Evolutionary conservation across 2,888 invertebrate genomes (phyloP).

Genomic region (Hirtodrosophila histrioides): DNA sequence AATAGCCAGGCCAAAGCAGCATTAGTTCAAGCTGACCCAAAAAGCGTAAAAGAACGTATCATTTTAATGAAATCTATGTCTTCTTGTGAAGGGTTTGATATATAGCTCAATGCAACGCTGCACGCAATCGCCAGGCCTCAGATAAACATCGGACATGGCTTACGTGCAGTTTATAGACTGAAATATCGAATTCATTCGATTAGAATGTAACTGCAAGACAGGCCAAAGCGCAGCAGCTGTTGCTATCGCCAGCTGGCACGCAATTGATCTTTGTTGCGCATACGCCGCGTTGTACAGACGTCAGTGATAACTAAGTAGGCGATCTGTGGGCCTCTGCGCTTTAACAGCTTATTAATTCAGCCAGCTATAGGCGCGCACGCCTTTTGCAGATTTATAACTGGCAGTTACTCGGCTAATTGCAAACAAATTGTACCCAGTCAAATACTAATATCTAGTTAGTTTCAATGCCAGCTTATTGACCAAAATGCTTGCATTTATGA

Average conservation of each 20-base stretch:
- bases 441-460: slow-evolving; percentile 20
- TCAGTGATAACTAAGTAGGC: slow-evolving; percentile 53
- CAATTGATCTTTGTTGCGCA: slow-evolving; percentile 36
- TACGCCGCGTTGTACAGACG: slow-evolving; percentile 19
- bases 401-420: slow-evolving; percentile 55
- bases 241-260: slow-evolving; percentile 13
- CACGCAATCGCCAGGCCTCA: slow-evolving; percentile 48
- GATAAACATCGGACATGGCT: slow-evolving; percentile 67
- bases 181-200: slow-evolving; percentile 38
- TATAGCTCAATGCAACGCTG: slow-evolving; percentile 39
- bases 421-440: slow-evolving; percentile 61
- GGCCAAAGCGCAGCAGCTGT: slow-evolving; percentile 40
- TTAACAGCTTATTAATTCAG: slow-evolving; percentile 59
- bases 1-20: slow-evolving; percentile 43
- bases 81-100: slow-evolving; percentile 62
- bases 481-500: slow-evolving; percentile 40
- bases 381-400: slow-evolving; percentile 58
- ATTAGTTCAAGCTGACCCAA: slow-evolving; percentile 55
- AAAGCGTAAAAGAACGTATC: slow-evolving; percentile 43
- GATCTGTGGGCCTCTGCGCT: slow-evolving; percentile 32
- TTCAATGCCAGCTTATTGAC: slow-evolving; percentile 61
- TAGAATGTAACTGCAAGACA: slow-evolving; percentile 53
- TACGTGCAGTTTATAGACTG: slow-evolving; percentile 62
- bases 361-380: slow-evolving; percentile 33
- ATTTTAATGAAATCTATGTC: slow-evolving; percentile 38